Percentiles rank a stretch among this genome's conserved stretches.
Conservation (phyloP, 2,113 vertebrate genomes). For the Jaculus jaculus region DNA sequence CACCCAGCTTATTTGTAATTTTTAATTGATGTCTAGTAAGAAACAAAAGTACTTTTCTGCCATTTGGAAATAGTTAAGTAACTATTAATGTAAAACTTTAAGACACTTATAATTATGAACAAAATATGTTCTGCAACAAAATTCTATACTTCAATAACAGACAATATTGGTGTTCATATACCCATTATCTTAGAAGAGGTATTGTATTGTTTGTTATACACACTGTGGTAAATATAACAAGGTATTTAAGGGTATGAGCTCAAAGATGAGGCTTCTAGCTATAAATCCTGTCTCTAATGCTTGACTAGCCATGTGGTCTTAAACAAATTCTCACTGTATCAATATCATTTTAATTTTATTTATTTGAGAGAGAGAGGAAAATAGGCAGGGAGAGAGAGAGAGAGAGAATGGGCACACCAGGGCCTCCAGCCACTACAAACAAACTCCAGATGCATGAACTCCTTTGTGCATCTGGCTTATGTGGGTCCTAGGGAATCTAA, state of each 20-base stretch:
- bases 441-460: too few species aligned
- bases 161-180: neutral
- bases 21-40: neutral
- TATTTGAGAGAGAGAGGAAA: too few species aligned
- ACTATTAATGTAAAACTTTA: constrained; percentile 36
- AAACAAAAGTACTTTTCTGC: neutral
- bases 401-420: too few species aligned
- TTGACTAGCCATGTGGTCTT: neutral
- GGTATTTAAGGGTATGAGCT: neutral
- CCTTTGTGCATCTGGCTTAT: too few species aligned
- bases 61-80: constrained; percentile 29
- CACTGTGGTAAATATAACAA: neutral
- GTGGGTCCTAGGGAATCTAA: too few species aligned
- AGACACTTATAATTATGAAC: neutral
- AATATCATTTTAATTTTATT: too few species aligned
- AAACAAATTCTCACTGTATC: neutral
- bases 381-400: too few species aligned
- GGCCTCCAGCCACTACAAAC: too few species aligned
- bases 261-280: neutral
- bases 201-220: neutral
- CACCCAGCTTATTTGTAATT: constrained; percentile 24
- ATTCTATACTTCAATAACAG: neutral
- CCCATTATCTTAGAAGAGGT: neutral
- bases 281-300: constrained; percentile 7
- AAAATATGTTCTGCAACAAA: constrained; percentile 18